Conservation (phyloP, 2,797 vertebrate genomes). For the Labeo calbasu region DNA sequence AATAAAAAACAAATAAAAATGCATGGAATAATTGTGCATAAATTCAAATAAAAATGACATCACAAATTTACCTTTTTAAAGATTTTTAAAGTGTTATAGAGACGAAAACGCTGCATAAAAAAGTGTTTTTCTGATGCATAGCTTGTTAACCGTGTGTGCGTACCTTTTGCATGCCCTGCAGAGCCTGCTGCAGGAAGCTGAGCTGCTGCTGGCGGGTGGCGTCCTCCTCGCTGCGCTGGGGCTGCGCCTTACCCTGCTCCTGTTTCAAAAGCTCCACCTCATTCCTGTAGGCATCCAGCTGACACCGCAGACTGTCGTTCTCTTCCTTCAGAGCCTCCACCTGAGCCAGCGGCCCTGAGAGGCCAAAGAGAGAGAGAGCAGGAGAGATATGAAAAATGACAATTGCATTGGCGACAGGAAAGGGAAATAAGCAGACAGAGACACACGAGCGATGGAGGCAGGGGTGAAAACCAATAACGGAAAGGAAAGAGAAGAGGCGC, state of each 20-base stretch:
- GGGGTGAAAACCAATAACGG: constrained; percentile 17
- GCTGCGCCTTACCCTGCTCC: constrained; percentile 88
- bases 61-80: not conserved
- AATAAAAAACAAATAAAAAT: not conserved
- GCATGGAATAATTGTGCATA: not conserved
- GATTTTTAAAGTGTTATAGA: not conserved
- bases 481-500: constrained; percentile 7
- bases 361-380: constrained; percentile 43
- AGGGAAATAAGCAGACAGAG: constrained; percentile 40
- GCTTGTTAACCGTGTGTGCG: not conserved
- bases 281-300: constrained; percentile 92
- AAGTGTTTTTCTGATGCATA: not conserved
- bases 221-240: constrained; percentile 84
- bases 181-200: constrained; percentile 91
- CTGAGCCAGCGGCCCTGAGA: constrained; percentile 79
- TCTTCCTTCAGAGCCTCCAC: constrained; percentile 92
- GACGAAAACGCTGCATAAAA: not conserved
- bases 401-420: constrained; percentile 21
- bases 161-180: constrained; percentile 93
- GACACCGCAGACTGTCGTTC: constrained; percentile 94
- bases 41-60: not conserved
- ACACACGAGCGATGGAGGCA: constrained; percentile 19
- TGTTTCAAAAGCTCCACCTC: constrained; percentile 94
- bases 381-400: constrained; percentile 34
- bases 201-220: constrained; percentile 89